A percentile compares a stretch with the other conserved stretches of the same genome.
Evolutionary conservation across 2,888 invertebrate genomes (phyloP).

Genomic region (Patella pellucida): DNA sequence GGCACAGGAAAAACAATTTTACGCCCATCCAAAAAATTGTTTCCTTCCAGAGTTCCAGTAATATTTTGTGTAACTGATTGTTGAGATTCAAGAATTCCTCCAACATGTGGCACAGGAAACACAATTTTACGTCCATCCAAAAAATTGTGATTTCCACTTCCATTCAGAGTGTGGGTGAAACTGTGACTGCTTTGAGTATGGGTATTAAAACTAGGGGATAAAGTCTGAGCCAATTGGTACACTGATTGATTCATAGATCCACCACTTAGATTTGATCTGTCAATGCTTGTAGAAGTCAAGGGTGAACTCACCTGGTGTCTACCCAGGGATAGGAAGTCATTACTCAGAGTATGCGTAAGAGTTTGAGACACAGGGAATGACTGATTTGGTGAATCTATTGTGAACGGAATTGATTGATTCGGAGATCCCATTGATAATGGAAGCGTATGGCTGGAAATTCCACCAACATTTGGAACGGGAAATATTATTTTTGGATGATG

Average conservation of each 20-base stretch:
- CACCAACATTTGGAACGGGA: background rate
- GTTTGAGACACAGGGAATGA: background rate
- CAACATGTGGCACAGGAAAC: background rate
- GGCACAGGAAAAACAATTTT: background rate
- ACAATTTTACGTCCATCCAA: background rate
- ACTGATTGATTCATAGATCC: background rate
- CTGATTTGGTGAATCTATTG: background rate
- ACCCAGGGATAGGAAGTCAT: background rate
- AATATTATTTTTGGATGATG: conserved; percentile 7
- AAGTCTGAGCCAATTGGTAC: background rate
- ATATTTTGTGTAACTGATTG: background rate
- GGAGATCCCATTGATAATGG: too few relatives aligned
- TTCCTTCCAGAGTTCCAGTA: background rate
- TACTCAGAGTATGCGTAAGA: background rate
- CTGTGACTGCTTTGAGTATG: conserved; percentile 1
- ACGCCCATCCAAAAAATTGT: too few relatives aligned
- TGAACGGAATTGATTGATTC: too few relatives aligned
- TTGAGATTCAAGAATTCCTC: background rate
- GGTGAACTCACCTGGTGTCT: conserved; percentile 1
- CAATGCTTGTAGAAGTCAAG: background rate
- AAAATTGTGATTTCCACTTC: background rate
- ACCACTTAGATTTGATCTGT: background rate
- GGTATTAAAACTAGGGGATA: background rate
- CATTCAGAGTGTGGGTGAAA: background rate
- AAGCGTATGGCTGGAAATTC: too few relatives aligned